phyloP scores from a whole-genome alignment of 2,797 vertebrate genomes.

The Acipenser transmontanus region DNA sequence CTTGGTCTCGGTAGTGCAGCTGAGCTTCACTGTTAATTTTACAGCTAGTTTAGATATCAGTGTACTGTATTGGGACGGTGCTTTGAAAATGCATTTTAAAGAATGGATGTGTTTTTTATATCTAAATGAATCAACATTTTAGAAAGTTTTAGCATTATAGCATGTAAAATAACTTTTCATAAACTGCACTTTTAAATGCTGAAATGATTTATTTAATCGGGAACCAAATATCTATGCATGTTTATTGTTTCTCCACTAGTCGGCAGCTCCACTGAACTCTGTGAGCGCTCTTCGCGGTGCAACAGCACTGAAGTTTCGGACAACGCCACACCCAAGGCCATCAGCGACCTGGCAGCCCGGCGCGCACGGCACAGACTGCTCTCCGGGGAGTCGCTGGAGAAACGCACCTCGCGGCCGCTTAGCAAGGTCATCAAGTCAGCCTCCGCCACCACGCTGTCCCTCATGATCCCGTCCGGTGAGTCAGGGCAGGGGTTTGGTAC shows the following conservation, averaged over 20 bases:
- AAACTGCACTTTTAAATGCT: no score
- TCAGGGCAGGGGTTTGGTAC: not conserved
- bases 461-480: constrained; percentile 91
- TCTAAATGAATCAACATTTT: no score
- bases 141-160: no score
- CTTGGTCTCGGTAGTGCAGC: no score
- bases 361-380: constrained; percentile 89
- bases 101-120: no score
- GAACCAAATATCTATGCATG: no score
- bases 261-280: constrained; percentile 60
- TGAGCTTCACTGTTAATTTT: no score
- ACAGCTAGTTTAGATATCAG: no score
- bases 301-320: constrained; percentile 57
- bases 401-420: constrained; percentile 73
- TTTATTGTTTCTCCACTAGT: constrained; percentile 47
- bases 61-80: no score
- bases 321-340: constrained; percentile 77
- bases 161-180: no score
- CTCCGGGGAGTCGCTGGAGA: constrained; percentile 82
- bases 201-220: no score
- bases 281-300: constrained; percentile 53
- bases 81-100: no score
- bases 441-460: constrained; percentile 86
- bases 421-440: constrained; percentile 98
- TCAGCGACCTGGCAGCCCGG: constrained; percentile 88